phyloP scores from a whole-genome alignment of 2,113 vertebrate genomes.

The Saiga tatarica region DNA sequence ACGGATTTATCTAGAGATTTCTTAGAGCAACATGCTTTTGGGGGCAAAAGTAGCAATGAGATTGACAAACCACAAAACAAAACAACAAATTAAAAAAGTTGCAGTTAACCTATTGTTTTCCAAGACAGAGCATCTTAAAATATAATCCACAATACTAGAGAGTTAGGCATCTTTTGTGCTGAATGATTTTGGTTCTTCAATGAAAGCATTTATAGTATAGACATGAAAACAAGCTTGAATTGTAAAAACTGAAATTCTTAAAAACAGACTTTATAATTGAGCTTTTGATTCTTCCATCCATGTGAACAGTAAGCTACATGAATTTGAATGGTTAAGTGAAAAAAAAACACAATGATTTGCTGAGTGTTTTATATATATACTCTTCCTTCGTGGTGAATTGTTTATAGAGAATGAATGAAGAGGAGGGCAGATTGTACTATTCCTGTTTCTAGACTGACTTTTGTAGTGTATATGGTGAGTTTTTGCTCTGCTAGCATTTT shows the following conservation, averaged over 20 bases:
- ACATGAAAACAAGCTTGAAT: background rate
- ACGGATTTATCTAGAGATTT: background rate
- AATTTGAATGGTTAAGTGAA: background rate
- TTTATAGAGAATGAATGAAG: background rate
- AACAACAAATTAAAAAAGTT: background rate
- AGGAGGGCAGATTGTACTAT: too few relatives aligned
- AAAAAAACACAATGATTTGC: fast-evolving
- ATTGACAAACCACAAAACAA: background rate
- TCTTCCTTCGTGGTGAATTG: too few relatives aligned
- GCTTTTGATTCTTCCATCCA: background rate
- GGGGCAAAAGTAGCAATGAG: background rate
- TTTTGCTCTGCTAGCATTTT: background rate
- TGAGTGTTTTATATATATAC: fast-evolving
- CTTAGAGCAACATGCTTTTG: background rate
- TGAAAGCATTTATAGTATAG: background rate
- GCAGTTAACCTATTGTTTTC: background rate
- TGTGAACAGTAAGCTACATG: background rate
- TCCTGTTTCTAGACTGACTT: background rate
- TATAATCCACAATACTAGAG: fast-evolving
- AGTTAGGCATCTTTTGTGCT: background rate
- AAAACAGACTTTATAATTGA: background rate
- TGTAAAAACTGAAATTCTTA: background rate
- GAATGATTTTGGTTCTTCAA: background rate
- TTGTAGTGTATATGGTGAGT: background rate
- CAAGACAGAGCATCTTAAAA: background rate